Conservation (phyloP, 2,797 vertebrate species). For the Hapalemur alaotrensis region DNA sequence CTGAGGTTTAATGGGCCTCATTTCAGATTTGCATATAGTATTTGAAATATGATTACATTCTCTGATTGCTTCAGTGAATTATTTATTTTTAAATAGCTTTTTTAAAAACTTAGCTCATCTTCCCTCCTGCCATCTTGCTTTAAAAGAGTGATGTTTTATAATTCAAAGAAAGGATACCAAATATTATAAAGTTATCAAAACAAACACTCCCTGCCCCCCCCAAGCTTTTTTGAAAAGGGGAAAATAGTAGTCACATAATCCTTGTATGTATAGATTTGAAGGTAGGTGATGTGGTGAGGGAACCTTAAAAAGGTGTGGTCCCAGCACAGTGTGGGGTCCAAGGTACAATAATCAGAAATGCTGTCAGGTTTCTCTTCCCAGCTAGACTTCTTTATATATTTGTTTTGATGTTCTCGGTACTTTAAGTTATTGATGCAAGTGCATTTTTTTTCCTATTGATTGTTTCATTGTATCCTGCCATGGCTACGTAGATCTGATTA, state of each 20-base stretch:
- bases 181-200: constrained; percentile 39
- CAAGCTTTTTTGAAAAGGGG: constrained; percentile 47
- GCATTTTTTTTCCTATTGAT: constrained; percentile 77
- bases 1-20: constrained; percentile 29
- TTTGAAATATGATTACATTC: constrained; percentile 24
- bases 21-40: constrained; percentile 40
- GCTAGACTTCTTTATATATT: constrained; percentile 63
- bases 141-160: constrained; percentile 25
- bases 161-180: constrained; percentile 13
- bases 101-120: not conserved
- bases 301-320: constrained; percentile 13
- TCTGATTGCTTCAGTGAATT: constrained; percentile 12
- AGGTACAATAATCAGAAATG: constrained; percentile 56
- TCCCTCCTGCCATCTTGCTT: not conserved
- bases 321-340: constrained; percentile 19
- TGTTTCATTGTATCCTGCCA: constrained; percentile 78
- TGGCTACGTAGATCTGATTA: constrained; percentile 76
- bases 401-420: constrained; percentile 56
- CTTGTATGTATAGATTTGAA: constrained; percentile 71
- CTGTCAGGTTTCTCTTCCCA: constrained; percentile 68
- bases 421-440: constrained; percentile 77
- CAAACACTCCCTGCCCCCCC: constrained; percentile 64
- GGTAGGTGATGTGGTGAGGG: constrained; percentile 59
- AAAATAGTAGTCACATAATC: constrained; percentile 22
- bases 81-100: constrained; percentile 21